Conservation (phyloP, 2,113 vertebrate genomes). For the Machaerirhynchus nigripectus region DNA sequence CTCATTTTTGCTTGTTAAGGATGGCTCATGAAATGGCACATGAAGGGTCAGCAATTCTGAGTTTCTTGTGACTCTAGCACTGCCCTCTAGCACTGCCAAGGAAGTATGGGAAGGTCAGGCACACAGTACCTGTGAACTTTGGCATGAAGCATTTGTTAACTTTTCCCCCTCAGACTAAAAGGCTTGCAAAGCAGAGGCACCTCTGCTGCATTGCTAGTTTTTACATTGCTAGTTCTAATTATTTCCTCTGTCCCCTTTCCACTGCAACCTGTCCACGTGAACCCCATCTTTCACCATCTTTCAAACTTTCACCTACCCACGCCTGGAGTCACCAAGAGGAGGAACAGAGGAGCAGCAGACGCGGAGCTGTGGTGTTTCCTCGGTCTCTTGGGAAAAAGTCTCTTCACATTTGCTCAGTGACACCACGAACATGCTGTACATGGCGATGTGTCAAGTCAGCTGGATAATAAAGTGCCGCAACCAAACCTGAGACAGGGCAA, state of each 20-base stretch:
- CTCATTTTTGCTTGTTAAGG: neutral
- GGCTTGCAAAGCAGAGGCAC: neutral
- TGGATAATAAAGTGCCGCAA: neutral
- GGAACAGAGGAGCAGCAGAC: rapidly evolving
- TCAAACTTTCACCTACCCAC: neutral
- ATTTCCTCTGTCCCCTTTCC: neutral
- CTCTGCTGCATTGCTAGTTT: neutral
- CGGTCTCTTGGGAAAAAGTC: neutral
- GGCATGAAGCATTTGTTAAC: neutral
- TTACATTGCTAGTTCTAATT: neutral
- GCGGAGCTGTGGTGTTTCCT: neutral
- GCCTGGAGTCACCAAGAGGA: rapidly evolving
- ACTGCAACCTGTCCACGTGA: neutral
- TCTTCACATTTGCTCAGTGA: neutral
- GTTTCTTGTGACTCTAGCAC: neutral
- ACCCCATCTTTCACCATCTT: neutral
- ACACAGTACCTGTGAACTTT: neutral
- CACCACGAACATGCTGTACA: neutral
- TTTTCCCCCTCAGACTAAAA: neutral
- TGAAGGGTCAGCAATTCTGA: neutral
- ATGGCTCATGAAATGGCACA: neutral
- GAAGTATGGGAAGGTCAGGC: neutral
- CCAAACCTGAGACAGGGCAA: neutral
- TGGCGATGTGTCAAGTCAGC: neutral
- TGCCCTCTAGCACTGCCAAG: neutral